Evolutionary conservation across 2,113 vertebrate species (phyloP), one percentile per base, ranked within the genome.

Genomic region (Tyto alba): DNA sequence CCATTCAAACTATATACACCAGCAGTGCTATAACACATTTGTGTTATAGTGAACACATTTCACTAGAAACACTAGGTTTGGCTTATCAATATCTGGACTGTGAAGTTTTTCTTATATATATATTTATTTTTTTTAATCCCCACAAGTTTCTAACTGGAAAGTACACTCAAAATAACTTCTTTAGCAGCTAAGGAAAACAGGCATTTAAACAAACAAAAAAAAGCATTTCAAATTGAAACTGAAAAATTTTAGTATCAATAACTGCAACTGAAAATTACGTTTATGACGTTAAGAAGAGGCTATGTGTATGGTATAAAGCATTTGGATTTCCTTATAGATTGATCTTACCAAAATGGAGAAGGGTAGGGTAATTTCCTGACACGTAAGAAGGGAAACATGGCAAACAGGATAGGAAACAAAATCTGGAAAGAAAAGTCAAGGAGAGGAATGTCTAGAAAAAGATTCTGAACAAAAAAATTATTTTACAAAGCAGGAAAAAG

Each of bases 391-490:
- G 98, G 97, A 98, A 98, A 98, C 98, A 98, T 98, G 98, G 98
- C 98, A 98, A 98, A 98, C 98, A 98, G 98, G 98, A 98, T 98
- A 98, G 98, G 98, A 98, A 98, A 98, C 98, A 98, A 98, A 98
- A 98, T 98, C 98, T 98, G 98, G 98, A 98, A 98, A 98, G 98
- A 98, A 98, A 98, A 98, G 98, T 97, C 98, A 98, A 98, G 98
- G 98, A 98, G 98, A 98, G 98, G 98, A 98, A 98, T 98, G 98
- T 98, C 98, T 98, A 98, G 98, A 98, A 98, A 98, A 98, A 98
- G 98, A 98, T 97, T 97, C 97, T 95, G 97, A 98, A 98, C 95
- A 94, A 98, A 98, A 95, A 98, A 97, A 97, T 96, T 97, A 98
- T 96, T 98, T 98, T 93, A 98, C 98, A 98, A 98, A 98, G 98